Evolutionary conservation across 1,140 invertebrate species (phyloP), one percentile per base, ranked within the genome.

Genomic region (Drosophila aff.): DNA sequence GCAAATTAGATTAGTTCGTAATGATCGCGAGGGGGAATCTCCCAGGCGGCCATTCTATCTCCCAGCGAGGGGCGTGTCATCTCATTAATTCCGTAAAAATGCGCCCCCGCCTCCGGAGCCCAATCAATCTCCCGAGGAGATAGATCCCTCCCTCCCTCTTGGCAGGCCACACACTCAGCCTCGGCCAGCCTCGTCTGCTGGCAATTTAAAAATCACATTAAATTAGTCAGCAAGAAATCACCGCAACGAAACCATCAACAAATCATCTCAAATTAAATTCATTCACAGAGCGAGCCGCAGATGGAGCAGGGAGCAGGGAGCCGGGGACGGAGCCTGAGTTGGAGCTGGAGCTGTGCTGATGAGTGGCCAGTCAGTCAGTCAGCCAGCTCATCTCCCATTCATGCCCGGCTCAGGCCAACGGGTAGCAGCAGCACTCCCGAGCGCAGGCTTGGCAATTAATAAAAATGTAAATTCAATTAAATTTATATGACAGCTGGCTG

Each of bases 381-480:
- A 58, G 65, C 41, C 50, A 31, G 44, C 79, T 77, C 82, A 84
- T 84, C 82, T 84, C 60, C 73, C 78, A 62, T 67, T 81, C 63
- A 81, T 82, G 80, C 33, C 53, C 40, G 11, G 50, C 26, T 9
- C 28, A 11, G 15, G 23, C 79, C 72, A 81, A 81, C 79, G 79
- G 61, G 59, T 82, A 75, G 79, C 69, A 73, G 52, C 52, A 73
- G 52, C 52, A 55, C 52, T 38, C 72, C 58, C 33, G 43, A 41
- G 50, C 33, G 50, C 33, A 26, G 49, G 36, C 78, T 67, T 64
- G 79, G 81, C 85, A 90, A 90, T 92, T 92, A 92, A 92, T 92
- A 92, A 92, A 92, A 92, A 92, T 92, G 91, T 92, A 92, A 92
- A 92, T 92, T 92, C 91, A 92, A 92, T 92, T 92, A 92, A 92